phyloP scores from a whole-genome alignment of 2,797 vertebrate species.

The Hirundo rustica region DNA sequence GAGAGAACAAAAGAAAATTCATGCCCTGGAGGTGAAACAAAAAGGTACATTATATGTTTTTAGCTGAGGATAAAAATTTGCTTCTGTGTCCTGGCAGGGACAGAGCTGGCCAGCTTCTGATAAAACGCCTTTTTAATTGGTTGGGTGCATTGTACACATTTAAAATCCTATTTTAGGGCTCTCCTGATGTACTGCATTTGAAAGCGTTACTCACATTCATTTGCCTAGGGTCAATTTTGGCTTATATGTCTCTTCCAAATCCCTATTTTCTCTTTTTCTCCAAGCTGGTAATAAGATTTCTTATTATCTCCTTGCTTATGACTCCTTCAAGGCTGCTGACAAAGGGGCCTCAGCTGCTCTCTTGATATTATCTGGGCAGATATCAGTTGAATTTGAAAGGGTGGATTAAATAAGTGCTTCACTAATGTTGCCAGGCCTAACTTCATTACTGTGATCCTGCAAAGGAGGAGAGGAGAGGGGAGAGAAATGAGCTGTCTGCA shows the following conservation, averaged over 20 bases:
- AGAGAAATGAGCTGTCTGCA: slow-evolving; percentile 5
- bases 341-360: slow-evolving; percentile 22
- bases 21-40: neutral
- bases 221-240: slow-evolving; percentile 3
- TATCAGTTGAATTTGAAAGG: slow-evolving; percentile 50
- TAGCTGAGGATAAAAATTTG: neutral
- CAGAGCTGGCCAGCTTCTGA: neutral
- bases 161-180: neutral
- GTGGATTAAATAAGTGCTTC: slow-evolving; percentile 40
- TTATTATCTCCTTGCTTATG: slow-evolving; percentile 34
- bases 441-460: slow-evolving; percentile 12
- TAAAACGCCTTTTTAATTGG: slow-evolving; percentile 42
- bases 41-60: neutral
- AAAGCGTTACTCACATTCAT: neutral
- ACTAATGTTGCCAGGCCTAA: slow-evolving; percentile 32
- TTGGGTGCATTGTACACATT: neutral
- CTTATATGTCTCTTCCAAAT: neutral
- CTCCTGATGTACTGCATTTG: neutral
- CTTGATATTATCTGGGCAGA: slow-evolving; percentile 14
- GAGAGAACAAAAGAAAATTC: neutral
- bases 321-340: slow-evolving; percentile 26
- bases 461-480: neutral
- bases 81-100: neutral
- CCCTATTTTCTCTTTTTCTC: slow-evolving; percentile 17
- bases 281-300: slow-evolving; percentile 45